Evolutionary conservation across 2,888 invertebrate species (phyloP), one percentile per base, ranked within the genome.

Genomic region (Hydroisotoma schaefferi): DNA sequence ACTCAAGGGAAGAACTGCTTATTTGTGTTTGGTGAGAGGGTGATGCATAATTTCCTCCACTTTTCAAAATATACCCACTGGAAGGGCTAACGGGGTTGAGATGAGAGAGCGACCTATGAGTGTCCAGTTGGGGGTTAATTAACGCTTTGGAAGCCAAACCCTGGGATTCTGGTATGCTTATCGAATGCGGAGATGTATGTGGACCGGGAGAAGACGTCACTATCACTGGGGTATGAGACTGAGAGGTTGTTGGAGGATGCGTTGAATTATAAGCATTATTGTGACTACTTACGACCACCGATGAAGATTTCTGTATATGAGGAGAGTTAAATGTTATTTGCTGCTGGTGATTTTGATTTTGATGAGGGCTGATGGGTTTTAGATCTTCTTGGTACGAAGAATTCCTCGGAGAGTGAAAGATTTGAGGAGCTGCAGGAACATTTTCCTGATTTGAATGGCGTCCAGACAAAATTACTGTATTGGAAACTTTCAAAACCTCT

Each of bases 161-260:
- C 26, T 53, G 53, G 22, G 54, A 59, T 22, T 59, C 59, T 22
- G 53, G 46, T 59, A 59, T 59, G 43, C 53, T 54, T 47, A 59
- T 33, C 37, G 54, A 27, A 27, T 58, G 52, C 43, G 51, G 29
- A 44, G 61, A 57, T 12, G 56, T 33, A 38, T 65, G 62, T 54
- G 58, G 58, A 67, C 64, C 58, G 54, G 65, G 59, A 55, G 67
- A 59, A 25, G 67, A 63, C 20, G 67, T 61, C 29, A 67, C 67
- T 54, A 67, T 67, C 56, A 67, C 67, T 47, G 64, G 64, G n/a
- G 52, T n/a, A 18, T 53, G 53, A 15, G 52, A 49, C 18, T 25
- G 18, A 2, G 28, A 27, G 18, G 12, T 2, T 15, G 20, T 20
- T n/a, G 6, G 5, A 6, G 49, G 25, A 23, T 28, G 29, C 20